Evolutionary conservation across 2,888 invertebrate genomes (phyloP).

Genomic region (Euclidia mi): DNA sequence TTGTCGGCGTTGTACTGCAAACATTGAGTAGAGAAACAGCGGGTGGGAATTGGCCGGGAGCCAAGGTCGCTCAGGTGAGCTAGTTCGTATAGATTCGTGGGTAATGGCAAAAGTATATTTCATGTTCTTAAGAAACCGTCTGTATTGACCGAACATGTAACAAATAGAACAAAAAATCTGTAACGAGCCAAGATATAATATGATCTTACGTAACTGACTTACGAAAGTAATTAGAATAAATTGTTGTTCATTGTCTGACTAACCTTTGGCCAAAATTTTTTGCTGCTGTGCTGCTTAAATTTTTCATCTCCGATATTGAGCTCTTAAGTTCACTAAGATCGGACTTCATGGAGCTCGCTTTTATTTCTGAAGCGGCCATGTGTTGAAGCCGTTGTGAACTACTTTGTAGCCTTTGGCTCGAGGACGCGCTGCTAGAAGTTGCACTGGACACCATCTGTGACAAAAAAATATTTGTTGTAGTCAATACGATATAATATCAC

Average conservation of each 20-base stretch:
- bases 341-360: constrained; percentile 95
- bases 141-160: constrained; percentile 68
- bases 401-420: constrained; percentile 90
- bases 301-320: constrained; percentile 97
- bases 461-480: constrained; percentile 44
- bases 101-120: constrained; percentile 67
- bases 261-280: constrained; percentile 86
- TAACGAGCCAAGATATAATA: constrained; percentile 1
- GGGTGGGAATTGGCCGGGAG: constrained; percentile 82
- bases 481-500: constrained; percentile 6
- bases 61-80: constrained; percentile 89
- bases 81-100: constrained; percentile 72
- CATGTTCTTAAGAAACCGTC: constrained; percentile 59
- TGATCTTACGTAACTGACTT: constrained; percentile 1
- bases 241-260: constrained; percentile 37
- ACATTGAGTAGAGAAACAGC: constrained; percentile 79
- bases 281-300: constrained; percentile 87
- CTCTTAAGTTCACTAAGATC: constrained; percentile 94
- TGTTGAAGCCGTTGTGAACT: constrained; percentile 88
- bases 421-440: constrained; percentile 90
- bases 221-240: not conserved
- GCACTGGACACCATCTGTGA: constrained; percentile 90
- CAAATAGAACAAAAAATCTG: constrained; percentile 44
- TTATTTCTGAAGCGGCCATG: constrained; percentile 92
- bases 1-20: constrained; percentile 86